Percentiles rank a stretch among this genome's conserved stretches.
Conservation (phyloP, 2,113 vertebrate genomes). For the Carlito syrichta region DNA sequence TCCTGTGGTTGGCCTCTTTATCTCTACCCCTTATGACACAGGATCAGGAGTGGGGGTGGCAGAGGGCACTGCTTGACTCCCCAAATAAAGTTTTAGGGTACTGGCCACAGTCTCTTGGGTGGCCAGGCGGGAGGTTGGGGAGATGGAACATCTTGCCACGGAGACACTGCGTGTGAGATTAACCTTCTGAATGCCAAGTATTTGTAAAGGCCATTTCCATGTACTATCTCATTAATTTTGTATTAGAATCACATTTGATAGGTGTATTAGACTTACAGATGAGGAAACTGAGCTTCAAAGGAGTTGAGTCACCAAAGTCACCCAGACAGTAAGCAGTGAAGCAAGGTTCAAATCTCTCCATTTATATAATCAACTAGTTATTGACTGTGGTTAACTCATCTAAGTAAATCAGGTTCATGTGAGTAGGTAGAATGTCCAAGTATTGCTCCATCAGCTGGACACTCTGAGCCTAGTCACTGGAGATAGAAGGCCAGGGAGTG, state of each 20-base stretch:
- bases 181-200: not conserved
- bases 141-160: not conserved
- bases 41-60: not conserved
- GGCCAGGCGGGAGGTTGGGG: not conserved
- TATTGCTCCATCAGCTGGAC: too few relatives aligned
- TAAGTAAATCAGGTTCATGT: not conserved
- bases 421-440: not conserved
- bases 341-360: not conserved
- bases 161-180: not conserved
- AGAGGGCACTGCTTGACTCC: not conserved
- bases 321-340: not conserved
- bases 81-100: not conserved
- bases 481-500: not conserved
- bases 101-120: not conserved
- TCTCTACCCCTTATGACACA: slow-evolving; percentile 38
- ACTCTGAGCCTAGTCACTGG: not conserved
- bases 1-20: slow-evolving; percentile 78
- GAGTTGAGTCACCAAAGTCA: not conserved
- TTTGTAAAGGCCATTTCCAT: slow-evolving; percentile 20
- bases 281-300: slow-evolving; percentile 31
- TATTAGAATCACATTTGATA: not conserved
- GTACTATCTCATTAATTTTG: not conserved
- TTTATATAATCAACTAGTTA: not conserved
- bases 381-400: not conserved
- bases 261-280: not conserved